phyloP scores from a whole-genome alignment of 2,113 vertebrate genomes.

The Microtus montanus region DNA sequence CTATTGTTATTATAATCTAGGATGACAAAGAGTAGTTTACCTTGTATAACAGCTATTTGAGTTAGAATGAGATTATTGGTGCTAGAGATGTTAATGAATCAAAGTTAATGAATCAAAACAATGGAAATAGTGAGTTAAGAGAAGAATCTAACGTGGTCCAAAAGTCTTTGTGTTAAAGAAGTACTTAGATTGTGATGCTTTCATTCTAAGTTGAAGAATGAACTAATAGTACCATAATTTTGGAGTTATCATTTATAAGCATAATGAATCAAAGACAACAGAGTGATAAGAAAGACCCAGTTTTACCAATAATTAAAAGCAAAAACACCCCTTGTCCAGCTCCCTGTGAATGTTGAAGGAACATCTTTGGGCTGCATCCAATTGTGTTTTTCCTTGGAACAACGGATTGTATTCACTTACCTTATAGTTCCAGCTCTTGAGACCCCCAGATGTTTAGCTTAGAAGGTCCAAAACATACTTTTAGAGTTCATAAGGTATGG shows the following conservation, averaged over 20 bases:
- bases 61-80: not conserved
- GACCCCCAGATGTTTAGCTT: not conserved
- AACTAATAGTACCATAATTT: conserved; percentile 2
- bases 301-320: not conserved
- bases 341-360: not conserved
- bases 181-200: conserved; percentile 3
- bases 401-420: not conserved
- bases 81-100: not conserved
- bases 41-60: no score
- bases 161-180: conserved; percentile 32
- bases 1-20: not conserved
- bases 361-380: not conserved
- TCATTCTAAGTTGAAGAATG: not conserved
- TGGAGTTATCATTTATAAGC: not conserved
- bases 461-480: not conserved
- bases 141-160: not conserved
- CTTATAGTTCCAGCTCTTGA: not conserved
- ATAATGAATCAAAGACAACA: not conserved
- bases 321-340: no score
- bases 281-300: not conserved
- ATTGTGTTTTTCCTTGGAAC: not conserved
- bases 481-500: not conserved
- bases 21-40: not conserved
- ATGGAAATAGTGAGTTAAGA: not conserved
- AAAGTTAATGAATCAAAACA: conserved; percentile 4